phyloP scores from a whole-genome alignment of 2,797 vertebrate genomes.

The Carapus acus region DNA sequence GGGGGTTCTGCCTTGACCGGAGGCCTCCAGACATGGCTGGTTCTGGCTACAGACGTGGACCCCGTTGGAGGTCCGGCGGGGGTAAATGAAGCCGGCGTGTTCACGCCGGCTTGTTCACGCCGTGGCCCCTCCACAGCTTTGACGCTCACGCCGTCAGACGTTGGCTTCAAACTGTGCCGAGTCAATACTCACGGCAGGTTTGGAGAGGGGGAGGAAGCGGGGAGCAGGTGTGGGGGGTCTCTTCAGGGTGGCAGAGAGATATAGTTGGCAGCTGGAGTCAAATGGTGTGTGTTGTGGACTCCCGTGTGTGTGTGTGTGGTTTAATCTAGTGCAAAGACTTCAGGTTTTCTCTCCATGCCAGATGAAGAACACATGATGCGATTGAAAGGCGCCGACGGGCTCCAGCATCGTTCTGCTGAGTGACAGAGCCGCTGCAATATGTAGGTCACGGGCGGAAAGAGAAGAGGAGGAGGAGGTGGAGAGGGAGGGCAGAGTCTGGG shows the following conservation, averaged over 20 bases:
- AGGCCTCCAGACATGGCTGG: conserved; percentile 4
- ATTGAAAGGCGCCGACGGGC: too few species aligned
- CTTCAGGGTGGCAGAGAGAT: neutral
- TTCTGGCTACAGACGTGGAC: conserved; percentile 13
- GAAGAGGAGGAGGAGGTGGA: neutral
- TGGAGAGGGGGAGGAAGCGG: neutral
- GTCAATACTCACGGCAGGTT: conserved; percentile 13
- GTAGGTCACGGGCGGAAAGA: conserved; percentile 13
- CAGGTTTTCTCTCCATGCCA: neutral
- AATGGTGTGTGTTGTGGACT: neutral
- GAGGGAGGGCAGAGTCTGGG: neutral
- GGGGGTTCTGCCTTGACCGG: conserved; percentile 17
- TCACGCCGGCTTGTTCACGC: conserved; percentile 22
- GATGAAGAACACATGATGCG: neutral
- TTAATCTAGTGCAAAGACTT: neutral
- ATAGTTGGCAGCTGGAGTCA: neutral
- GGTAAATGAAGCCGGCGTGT: conserved; percentile 26
- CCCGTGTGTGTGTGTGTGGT: neutral
- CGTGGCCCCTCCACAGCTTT: conserved; percentile 17
- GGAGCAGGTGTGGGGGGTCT: neutral
- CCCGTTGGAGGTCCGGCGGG: conserved; percentile 6
- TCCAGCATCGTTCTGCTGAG: neutral
- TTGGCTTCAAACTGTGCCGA: conserved; percentile 28
- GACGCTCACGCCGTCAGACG: conserved; percentile 35
- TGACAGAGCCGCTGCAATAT: too few species aligned